Evolutionary conservation across 2,888 invertebrate genomes (phyloP).

Genomic region (Heliconius hortense): DNA sequence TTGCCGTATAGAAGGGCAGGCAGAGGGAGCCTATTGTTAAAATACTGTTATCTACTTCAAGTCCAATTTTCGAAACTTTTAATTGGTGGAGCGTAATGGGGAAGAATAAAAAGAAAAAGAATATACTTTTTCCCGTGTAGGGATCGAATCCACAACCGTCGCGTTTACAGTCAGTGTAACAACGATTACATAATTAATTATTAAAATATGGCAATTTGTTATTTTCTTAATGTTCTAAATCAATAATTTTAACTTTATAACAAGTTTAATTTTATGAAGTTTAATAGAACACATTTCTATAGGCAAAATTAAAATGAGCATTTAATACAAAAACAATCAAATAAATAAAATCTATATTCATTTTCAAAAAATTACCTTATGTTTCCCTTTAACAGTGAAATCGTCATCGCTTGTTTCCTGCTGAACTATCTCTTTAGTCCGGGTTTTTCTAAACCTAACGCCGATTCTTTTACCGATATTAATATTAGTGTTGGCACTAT

Average conservation of each 20-base stretch:
- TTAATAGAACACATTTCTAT: too few species aligned
- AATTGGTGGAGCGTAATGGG: too few species aligned
- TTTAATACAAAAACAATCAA: too few species aligned
- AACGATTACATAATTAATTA: too few species aligned
- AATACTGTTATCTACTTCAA: background rate
- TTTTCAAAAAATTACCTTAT: slow-evolving; percentile 57
- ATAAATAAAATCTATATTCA: too few species aligned
- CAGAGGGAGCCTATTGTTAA: background rate
- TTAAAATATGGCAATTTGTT: too few species aligned
- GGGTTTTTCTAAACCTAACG: slow-evolving; percentile 70
- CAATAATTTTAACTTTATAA: too few species aligned
- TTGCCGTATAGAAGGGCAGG: background rate
- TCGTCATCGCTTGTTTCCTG: slow-evolving; percentile 70
- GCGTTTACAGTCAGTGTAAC: too few species aligned
- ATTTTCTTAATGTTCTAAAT: too few species aligned
- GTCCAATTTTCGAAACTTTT: background rate
- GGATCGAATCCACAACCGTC: background rate
- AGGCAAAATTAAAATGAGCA: too few species aligned
- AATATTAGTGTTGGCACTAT: slow-evolving; percentile 63
- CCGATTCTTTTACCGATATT: slow-evolving; percentile 62
- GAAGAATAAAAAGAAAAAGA: too few species aligned
- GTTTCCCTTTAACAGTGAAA: slow-evolving; percentile 62
- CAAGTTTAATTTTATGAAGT: too few species aligned
- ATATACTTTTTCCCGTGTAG: background rate
- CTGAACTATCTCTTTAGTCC: slow-evolving; percentile 60